Percentiles rank a stretch among this genome's conserved stretches.
Conservation (phyloP, 2,888 invertebrate genomes). For the Drosophila peninsularis region DNA sequence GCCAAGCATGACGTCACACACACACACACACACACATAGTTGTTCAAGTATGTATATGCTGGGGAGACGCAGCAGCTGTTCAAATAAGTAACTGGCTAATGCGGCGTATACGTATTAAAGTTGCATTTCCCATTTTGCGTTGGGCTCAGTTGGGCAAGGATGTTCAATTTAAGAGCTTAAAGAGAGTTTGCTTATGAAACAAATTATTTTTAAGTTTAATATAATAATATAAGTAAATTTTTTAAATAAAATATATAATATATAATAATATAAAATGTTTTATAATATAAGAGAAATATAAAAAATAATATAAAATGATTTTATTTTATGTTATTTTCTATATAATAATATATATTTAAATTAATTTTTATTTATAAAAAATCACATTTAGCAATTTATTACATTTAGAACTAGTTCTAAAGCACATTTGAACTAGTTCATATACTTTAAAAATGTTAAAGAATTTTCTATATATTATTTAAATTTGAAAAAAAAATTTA, state of each 20-base stretch:
- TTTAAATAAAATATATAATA: no score
- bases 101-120: conserved; percentile 43
- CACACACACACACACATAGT: conserved; percentile 1
- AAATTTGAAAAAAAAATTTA: not conserved
- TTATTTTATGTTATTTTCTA: no score
- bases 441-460: not conserved
- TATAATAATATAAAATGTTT: no score
- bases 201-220: no score
- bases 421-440: not conserved
- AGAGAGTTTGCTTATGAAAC: no score
- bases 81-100: conserved; percentile 27
- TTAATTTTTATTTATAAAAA: not conserved
- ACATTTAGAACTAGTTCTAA: not conserved
- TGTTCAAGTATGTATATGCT: not conserved
- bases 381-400: no score
- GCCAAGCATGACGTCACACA: conserved; percentile 3
- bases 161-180: no score
- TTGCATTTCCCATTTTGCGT: conserved; percentile 30
- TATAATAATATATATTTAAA: no score
- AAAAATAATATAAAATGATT: no score
- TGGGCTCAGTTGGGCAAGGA: no score
- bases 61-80: not conserved
- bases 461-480: not conserved
- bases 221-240: no score
- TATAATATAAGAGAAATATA: no score